Base-by-base conservation (phyloP, 2,797 vertebrate species). In the Argya squamiceps region DNA sequence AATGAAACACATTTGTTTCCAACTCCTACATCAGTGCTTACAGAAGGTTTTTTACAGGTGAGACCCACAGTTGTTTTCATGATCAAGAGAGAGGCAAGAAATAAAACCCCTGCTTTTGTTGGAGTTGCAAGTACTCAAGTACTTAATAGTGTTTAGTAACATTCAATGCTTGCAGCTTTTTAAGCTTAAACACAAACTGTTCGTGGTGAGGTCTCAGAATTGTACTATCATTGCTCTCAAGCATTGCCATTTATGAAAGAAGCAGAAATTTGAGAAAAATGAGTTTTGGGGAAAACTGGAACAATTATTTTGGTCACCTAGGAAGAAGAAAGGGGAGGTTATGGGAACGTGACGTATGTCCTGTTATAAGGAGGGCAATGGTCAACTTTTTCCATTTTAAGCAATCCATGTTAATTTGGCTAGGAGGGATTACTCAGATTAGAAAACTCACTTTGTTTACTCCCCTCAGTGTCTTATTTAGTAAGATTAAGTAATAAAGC, bases 341-440 rank as follows among this genome's bases (percentile, higher is more conserved):
- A 18, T 11, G 41, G 69, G 62, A 90, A 91, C 22, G 14, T 60
- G 74, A 75, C 6, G 7, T 39, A 30, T 4, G 32, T 60, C 58
- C 52, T 79, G 10, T 50, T 53, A 68, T 12, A 71, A 80, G 62
- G 46, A 89, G 88, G 82, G 53, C 76, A 88, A 17, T 58, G 92
- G 77, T 90, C 58, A 88, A 6, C 41, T 81, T 90, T 81, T 93
- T 92, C 83, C 63, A 69, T 89, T 92, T 81, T 59, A 95, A 94
- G 70, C 46, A 86, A 47, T 59, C 77, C 34, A 9, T 44, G 12
- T 77, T 83, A 41, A 89, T 93, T 89, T 92, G 67, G 19, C 73
- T 84, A 82, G 74, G 50, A 82, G 76, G 84, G 52, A 84, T 88
- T 65, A 87, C 68, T 87, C 74, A 62, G 58, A 78, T 90, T 78